Percentiles rank a stretch among this genome's conserved stretches.
phyloP scores from a whole-genome alignment of 2,888 invertebrate species.

The Pasiphila rectangulata region DNA sequence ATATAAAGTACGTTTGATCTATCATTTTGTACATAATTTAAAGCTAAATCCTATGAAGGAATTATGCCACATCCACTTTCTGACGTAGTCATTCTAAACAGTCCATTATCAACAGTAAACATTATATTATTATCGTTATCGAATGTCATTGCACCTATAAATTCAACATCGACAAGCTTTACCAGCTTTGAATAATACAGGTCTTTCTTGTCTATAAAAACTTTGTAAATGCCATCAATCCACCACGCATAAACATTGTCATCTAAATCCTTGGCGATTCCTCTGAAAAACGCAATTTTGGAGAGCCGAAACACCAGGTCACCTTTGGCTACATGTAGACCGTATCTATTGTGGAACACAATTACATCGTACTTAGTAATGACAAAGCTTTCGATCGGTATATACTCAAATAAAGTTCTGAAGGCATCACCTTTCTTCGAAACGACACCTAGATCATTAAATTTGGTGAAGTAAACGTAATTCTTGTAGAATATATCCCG shows the following conservation, averaged over 20 bases:
- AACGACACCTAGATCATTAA: conserved; percentile 49
- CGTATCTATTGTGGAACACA: conserved; percentile 52
- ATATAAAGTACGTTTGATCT: too few relatives aligned
- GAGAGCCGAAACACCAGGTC: conserved; percentile 48
- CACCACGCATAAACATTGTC: conserved; percentile 66
- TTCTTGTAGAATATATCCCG: conserved; percentile 56
- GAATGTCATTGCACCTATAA: conserved; percentile 61
- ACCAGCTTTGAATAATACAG: conserved; percentile 48
- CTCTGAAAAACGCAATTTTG: conserved; percentile 60
- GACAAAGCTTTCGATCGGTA: conserved; percentile 56
- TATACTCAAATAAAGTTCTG: conserved; percentile 45
- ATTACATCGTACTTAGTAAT: conserved; percentile 56
- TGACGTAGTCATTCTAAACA: conserved; percentile 47
- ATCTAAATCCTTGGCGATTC: conserved; percentile 58
- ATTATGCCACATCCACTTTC: conserved; percentile 31
- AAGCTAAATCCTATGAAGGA: background rate
- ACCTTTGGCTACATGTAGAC: conserved; percentile 55
- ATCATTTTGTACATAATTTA: background rate
- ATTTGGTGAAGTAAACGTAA: conserved; percentile 57
- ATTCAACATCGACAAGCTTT: conserved; percentile 48
- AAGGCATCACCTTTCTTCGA: conserved; percentile 59
- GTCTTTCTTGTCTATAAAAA: conserved; percentile 47
- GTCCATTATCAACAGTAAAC: conserved; percentile 49
- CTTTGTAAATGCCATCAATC: conserved; percentile 65
- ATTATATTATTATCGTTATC: conserved; percentile 64